These are phyloP conservation scores for Hyperoplus immaculatus DNA, from an alignment of 2,797 vertebrate species.

Conservation along the genomic window DNA sequence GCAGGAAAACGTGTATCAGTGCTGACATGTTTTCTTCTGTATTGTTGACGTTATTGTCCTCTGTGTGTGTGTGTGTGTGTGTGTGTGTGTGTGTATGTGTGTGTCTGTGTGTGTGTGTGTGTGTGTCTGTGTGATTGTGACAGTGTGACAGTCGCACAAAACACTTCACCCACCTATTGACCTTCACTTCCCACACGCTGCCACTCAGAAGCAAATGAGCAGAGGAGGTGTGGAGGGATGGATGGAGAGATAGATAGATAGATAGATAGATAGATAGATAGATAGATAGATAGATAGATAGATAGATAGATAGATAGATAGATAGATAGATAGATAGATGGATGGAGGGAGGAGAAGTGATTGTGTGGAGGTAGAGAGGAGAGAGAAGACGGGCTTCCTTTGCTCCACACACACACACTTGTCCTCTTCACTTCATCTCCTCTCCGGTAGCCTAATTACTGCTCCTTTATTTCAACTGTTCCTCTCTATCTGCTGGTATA, in stretches of 20 bases:
- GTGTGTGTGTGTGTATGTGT: constrained; percentile 2
- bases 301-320: background rate
- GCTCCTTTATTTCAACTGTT: constrained; percentile 57
- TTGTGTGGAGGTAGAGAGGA: constrained; percentile 10
- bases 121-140: constrained; percentile 17
- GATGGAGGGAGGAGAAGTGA: constrained; percentile 26
- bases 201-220: constrained; percentile 59
- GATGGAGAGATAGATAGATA: background rate
- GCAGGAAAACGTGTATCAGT: constrained; percentile 9
- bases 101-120: background rate
- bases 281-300: background rate
- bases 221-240: constrained; percentile 31
- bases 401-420: constrained; percentile 30
- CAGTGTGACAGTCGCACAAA: constrained; percentile 45
- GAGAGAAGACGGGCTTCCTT: constrained; percentile 1
- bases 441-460: constrained; percentile 71
- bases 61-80: constrained; percentile 16
- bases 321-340: constrained; percentile 3
- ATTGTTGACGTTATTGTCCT: constrained; percentile 27
- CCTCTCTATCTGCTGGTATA: constrained; percentile 56
- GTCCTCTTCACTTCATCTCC: constrained; percentile 50
- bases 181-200: constrained; percentile 71
- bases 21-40: constrained; percentile 36
- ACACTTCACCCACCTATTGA: constrained; percentile 60
- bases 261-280: background rate